phyloP scores from a whole-genome alignment of 2,888 invertebrate genomes.

The Synergus itoensis region DNA sequence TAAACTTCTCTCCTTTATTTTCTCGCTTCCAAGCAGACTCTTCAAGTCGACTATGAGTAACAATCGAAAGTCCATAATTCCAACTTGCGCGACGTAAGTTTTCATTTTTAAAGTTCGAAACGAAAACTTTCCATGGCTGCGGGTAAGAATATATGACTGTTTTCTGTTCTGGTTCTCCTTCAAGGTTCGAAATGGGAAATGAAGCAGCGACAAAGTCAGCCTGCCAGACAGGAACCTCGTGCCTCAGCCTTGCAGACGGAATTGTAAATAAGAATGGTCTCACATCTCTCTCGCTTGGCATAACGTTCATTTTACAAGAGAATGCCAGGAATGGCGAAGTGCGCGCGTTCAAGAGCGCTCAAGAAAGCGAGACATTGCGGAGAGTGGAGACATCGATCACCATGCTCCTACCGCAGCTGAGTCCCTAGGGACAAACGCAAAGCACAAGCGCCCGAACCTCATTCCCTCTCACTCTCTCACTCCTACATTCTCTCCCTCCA shows the following conservation, averaged over 20 bases:
- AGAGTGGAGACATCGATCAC: constrained; percentile 74
- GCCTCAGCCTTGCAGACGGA: constrained; percentile 52
- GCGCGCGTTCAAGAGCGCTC: constrained; percentile 51
- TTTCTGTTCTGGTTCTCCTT: neutral
- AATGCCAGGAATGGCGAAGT: constrained; percentile 66
- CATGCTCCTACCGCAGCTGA: constrained; percentile 63
- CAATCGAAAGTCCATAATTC: constrained; percentile 7
- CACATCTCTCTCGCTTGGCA: constrained; percentile 61
- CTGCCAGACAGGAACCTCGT: neutral
- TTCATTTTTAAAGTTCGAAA: constrained; percentile 21
- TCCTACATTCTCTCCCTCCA: constrained; percentile 45
- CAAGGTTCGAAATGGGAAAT: constrained; percentile 46
- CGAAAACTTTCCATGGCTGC: constrained; percentile 4
- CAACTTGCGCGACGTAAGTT: constrained; percentile 15
- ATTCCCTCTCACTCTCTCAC: constrained; percentile 52
- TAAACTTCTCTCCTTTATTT: neutral
- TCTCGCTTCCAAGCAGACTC: neutral
- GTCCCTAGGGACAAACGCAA: constrained; percentile 66
- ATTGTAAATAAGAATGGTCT: constrained; percentile 70
- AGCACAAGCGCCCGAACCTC: constrained; percentile 56
- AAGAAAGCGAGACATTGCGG: constrained; percentile 69
- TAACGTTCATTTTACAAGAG: constrained; percentile 69
- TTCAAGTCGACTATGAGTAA: neutral
- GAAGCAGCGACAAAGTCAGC: constrained; percentile 21
- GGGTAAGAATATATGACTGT: neutral